Conservation (phyloP, 2,797 vertebrate genomes). For the Florisuga fusca region DNA sequence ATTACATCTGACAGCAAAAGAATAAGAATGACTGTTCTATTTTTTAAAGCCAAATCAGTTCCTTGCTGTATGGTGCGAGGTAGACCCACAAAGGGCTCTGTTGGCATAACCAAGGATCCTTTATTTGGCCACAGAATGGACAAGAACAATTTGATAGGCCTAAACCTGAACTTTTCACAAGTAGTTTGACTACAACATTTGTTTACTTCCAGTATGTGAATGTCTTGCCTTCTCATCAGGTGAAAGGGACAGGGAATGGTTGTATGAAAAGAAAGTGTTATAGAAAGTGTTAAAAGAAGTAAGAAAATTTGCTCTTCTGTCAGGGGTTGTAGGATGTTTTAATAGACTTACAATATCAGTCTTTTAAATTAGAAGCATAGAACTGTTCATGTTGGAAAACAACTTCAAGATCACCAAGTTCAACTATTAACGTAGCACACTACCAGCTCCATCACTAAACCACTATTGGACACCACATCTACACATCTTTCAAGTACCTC, state of each 20-base stretch:
- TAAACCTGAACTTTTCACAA: background rate
- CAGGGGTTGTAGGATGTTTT: background rate
- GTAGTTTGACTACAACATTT: background rate
- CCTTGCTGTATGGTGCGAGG: background rate
- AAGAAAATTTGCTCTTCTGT: background rate
- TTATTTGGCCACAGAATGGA: background rate
- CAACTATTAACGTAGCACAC: no score
- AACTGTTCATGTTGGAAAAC: no score
- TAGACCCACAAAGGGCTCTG: background rate
- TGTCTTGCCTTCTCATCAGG: background rate
- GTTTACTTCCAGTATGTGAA: background rate
- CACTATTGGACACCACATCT: no score
- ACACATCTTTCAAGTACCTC: no score
- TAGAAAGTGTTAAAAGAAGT: background rate
- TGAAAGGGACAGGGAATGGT: background rate
- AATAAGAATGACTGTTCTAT: background rate
- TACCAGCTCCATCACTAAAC: no score
- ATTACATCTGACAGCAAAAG: background rate
- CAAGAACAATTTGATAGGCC: background rate
- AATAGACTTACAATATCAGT: background rate
- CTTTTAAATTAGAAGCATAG: background rate
- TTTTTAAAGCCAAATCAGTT: background rate
- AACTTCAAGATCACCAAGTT: no score
- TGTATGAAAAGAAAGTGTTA: background rate
- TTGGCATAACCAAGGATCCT: background rate